phyloP scores from a whole-genome alignment of 2,888 invertebrate genomes.

The Caenorhabditis imperialis region DNA sequence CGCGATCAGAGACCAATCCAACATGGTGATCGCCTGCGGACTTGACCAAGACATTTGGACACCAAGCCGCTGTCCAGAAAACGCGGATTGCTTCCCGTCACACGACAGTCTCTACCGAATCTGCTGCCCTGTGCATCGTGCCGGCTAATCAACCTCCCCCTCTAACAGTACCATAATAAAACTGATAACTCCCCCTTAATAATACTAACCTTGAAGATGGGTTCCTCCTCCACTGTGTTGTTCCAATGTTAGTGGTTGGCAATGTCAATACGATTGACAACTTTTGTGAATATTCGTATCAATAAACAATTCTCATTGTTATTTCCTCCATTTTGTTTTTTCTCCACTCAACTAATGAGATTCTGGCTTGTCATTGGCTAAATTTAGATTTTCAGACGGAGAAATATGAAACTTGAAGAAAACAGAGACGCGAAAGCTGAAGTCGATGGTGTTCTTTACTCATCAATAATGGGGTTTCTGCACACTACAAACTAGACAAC shows the following conservation, averaged over 20 bases:
- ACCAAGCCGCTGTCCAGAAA: conserved; percentile 71
- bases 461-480: no score
- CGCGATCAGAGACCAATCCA: conserved; percentile 74
- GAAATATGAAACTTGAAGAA: no score
- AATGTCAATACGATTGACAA: conserved; percentile 42
- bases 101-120: conserved; percentile 75
- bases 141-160: conserved; percentile 41
- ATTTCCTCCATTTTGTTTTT: no score
- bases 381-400: no score
- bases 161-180: conserved; percentile 5
- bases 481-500: no score
- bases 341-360: no score
- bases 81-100: conserved; percentile 75
- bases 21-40: conserved; percentile 77
- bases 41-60: conserved; percentile 62
- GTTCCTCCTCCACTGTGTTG: conserved; percentile 30
- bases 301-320: conserved; percentile 20
- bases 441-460: no score
- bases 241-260: conserved; percentile 12
- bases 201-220: conserved; percentile 50
- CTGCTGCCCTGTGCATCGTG: conserved; percentile 76
- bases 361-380: no score
- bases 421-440: no score
- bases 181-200: conserved; percentile 31
- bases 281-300: conserved; percentile 4